Evolutionary conservation across 2,888 invertebrate species (phyloP), one percentile per base, ranked within the genome.

Genomic region (Acleris holmiana): DNA sequence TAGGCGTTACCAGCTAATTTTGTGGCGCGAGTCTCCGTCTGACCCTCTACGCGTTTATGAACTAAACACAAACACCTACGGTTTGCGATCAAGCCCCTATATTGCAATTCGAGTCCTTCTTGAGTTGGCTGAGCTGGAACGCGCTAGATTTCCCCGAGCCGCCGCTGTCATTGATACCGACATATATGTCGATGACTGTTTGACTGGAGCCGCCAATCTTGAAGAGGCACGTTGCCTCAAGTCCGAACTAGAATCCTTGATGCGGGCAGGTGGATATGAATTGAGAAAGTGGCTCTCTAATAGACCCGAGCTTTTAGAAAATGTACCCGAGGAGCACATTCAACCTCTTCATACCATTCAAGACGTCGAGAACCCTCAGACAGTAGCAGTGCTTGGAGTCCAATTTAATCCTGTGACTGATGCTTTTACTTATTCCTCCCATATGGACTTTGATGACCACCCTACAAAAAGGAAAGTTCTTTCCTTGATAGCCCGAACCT

Each of bases 201-300:
- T 44, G 5, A 44, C 44, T 44, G 44, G 44, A n/a, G 44, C 44
- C n/a, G 4, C 44, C 15, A n/a, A 10, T n/a, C 4, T 44, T 15
- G 44, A 44, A 44, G 44, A 44, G 7, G 35, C 40, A 18, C 29
- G 8, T 7, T 40, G 35, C 13, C 54, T 29, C 17, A 29, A 35
- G 17, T 35, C 54, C 13, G 58, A 46, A 15, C 17, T 29, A 8
- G 49, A 44, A n/a, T 58, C 58, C 19, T 58, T 17, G 35, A 21
- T 60, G 51, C 17, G 10, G 21, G 50, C 60, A 15, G 51, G 51
- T 23, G 60, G 60, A n/a, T 58, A 40, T 15, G 58, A 51, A 7
- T 18, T 60, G 25, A 46, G 51, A 51, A 61, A 60, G 29, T 60
- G 60, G 60, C 19, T 60, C 8, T 51, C 51, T 2, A 51, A 41